Percentiles rank a stretch among this genome's conserved stretches.
Conservation (phyloP, 2,797 vertebrate genomes). For the Serranus cabrilla region DNA sequence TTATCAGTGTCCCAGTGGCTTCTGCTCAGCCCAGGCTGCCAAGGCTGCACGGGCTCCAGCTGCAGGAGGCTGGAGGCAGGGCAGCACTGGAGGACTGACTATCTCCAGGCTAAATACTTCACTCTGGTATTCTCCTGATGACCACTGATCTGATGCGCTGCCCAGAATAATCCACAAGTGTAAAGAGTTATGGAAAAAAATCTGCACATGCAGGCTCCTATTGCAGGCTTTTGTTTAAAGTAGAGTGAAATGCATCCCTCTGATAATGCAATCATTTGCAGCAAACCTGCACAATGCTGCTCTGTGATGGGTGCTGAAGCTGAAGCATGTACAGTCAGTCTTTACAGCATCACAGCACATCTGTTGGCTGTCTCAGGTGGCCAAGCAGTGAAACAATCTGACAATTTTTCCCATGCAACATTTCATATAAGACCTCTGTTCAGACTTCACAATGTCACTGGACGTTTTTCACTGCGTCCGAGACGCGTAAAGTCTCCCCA, state of each 20-base stretch:
- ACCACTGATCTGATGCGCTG: conserved; percentile 40
- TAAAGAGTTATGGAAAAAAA: conserved; percentile 18
- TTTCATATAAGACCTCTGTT: not conserved
- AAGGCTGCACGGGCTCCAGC: conserved; percentile 56
- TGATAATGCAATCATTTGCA: conserved; percentile 36
- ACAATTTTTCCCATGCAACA: conserved; percentile 1
- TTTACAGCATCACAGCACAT: conserved; percentile 48
- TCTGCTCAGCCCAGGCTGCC: conserved; percentile 60
- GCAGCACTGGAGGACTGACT: conserved; percentile 41
- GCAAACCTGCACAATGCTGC: conserved; percentile 21
- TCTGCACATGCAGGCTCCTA: conserved; percentile 12
- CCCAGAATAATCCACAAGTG: conserved; percentile 38
- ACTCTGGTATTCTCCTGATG: conserved; percentile 47
- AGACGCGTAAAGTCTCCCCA: conserved; percentile 60
- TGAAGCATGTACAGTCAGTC: conserved; percentile 25
- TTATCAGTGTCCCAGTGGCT: conserved; percentile 74
- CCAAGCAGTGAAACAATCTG: not conserved
- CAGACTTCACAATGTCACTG: not conserved
- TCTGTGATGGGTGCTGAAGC: conserved; percentile 32
- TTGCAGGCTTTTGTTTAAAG: conserved; percentile 38
- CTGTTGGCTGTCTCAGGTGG: conserved; percentile 55
- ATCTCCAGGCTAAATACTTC: conserved; percentile 52
- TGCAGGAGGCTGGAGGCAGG: conserved; percentile 48
- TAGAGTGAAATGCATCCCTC: conserved; percentile 6
- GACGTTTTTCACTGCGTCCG: conserved; percentile 12